Evolutionary conservation across 2,888 invertebrate species (phyloP), one percentile per base, ranked within the genome.

Genomic region (Metacarcinus magister): DNA sequence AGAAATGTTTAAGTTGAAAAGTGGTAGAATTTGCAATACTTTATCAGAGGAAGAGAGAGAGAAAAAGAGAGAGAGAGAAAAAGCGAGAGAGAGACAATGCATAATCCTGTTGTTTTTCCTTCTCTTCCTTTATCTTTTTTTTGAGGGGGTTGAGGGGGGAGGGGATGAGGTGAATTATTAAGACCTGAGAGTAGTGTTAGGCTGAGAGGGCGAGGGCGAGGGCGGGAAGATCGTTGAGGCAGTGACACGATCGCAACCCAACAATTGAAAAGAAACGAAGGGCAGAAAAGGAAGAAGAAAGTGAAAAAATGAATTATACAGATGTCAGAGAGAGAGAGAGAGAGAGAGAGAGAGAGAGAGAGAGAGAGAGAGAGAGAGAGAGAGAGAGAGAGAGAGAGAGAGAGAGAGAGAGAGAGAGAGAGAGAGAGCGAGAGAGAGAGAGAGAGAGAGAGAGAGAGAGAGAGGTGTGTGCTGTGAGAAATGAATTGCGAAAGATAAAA

Each of bases 331-430:
- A 48, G 48, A 48, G 48, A 48, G 48, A 48, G 46, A 46, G 60
- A 60, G 60, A 60, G 60, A 60, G 60, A 60, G 60, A 60, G 60
- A 60, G 60, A 60, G 60, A 60, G 60, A 60, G 60, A 60, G 60
- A 60, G 60, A 10, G 60, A 60, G 60, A 60, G 60, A 60, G 60
- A 60, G 60, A 60, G 60, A 60, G 60, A 60, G 60, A 60, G 60
- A 60, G 60, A 60, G 60, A 60, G 60, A 60, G 60, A 60, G 60
- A 60, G 60, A 60, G 60, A 60, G 60, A 60, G 60, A 60, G 60
- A 67, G 60, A 67, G 60, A n/a, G 23, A n/a, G 23, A 67, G 16
- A 23, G 67, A 67, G 4, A 67, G n/a, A 67, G n/a, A 67, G 67
- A n/a, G 4, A 67, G 67, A 67, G n/a, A 67, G 7, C 0, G 67